Evolutionary conservation across 1,140 invertebrate genomes (phyloP).

Genomic region (Carposina sasakii): DNA sequence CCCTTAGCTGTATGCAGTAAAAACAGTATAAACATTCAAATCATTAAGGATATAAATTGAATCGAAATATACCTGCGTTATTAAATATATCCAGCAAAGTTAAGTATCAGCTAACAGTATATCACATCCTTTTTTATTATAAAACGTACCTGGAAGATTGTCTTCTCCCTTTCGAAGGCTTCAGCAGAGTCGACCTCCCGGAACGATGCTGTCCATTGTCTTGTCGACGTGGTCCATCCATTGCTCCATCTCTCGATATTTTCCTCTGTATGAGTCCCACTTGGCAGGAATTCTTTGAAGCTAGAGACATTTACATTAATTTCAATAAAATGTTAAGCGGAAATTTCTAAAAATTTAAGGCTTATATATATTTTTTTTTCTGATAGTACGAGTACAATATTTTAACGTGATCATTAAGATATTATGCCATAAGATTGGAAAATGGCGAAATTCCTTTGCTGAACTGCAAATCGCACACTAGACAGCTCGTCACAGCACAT

Average conservation of each 20-base stretch:
- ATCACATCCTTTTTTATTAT: neutral
- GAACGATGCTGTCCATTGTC: constrained; percentile 85
- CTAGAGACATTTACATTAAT: too few species aligned
- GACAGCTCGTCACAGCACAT: too few species aligned
- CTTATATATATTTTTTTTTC: too few species aligned
- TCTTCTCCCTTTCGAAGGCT: constrained; percentile 91
- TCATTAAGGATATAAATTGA: constrained; percentile 1
- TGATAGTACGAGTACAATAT: too few species aligned
- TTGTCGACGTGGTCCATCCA: constrained; percentile 94
- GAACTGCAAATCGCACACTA: too few species aligned
- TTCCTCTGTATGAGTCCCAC: constrained; percentile 89
- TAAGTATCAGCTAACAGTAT: neutral
- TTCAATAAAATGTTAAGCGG: too few species aligned
- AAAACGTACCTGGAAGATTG: constrained; percentile 86
- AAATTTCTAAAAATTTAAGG: too few species aligned
- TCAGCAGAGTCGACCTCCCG: constrained; percentile 87
- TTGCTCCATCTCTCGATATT: constrained; percentile 86
- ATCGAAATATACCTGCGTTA: neutral
- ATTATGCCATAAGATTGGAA: too few species aligned
- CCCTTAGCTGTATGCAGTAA: constrained; percentile 66
- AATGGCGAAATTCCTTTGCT: too few species aligned
- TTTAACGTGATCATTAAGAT: too few species aligned
- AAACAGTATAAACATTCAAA: constrained; percentile 32
- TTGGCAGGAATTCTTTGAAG: constrained; percentile 92
- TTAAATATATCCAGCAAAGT: neutral